Conservation (phyloP, 2,888 invertebrate species). For the Shargacucullia verbasci region DNA sequence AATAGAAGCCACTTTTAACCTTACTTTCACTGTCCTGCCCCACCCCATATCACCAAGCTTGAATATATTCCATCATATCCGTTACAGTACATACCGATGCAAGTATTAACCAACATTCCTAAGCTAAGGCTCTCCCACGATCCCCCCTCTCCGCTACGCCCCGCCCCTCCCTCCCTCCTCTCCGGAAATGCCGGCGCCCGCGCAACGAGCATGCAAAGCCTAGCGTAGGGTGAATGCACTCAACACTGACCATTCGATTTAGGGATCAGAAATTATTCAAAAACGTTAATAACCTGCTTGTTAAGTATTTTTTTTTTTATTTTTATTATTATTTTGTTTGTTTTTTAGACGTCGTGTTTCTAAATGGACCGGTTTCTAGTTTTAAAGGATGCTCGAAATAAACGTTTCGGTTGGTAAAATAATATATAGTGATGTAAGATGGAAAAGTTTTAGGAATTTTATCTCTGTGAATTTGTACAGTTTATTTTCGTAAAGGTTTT, state of each 20-base stretch:
- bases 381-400: constrained; percentile 8
- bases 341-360: not conserved
- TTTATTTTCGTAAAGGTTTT: too few relatives aligned
- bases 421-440: not conserved
- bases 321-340: constrained; percentile 4
- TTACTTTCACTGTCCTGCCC: constrained; percentile 32
- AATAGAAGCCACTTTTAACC: constrained; percentile 7
- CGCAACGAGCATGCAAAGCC: constrained; percentile 79
- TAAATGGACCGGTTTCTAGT: constrained; percentile 11
- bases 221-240: constrained; percentile 73
- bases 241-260: constrained; percentile 53
- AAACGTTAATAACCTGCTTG: constrained; percentile 36
- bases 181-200: constrained; percentile 79
- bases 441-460: not conserved
- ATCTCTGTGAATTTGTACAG: too few relatives aligned
- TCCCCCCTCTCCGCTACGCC: constrained; percentile 61
- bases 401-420: not conserved
- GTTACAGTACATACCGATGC: constrained; percentile 66
- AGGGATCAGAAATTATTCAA: constrained; percentile 63
- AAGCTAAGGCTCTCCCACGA: constrained; percentile 72
- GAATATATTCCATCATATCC: constrained; percentile 49
- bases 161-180: constrained; percentile 54
- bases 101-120: constrained; percentile 73
- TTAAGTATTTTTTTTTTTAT: not conserved
- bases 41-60: constrained; percentile 1